Evolutionary conservation across 2,113 vertebrate species (phyloP).

Genomic region (Notarius lentiginosus): DNA sequence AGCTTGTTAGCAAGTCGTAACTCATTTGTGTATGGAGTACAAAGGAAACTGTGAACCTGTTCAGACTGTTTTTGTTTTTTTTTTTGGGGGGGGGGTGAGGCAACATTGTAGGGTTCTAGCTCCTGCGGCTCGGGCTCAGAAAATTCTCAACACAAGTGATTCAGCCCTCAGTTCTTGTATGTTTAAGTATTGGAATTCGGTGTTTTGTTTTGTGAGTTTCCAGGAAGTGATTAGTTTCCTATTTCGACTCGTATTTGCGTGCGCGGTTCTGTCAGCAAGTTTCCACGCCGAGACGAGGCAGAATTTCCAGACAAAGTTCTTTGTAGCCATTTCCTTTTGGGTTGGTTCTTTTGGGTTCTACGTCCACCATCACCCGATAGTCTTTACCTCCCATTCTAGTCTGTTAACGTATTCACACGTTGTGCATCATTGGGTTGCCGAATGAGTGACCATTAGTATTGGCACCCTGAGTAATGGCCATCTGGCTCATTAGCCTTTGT

Average conservation of each 20-base stretch:
- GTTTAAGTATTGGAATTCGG: not conserved
- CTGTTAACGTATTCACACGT: not conserved
- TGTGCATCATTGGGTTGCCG: not conserved
- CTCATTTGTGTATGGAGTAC: not conserved
- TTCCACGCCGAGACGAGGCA: not conserved
- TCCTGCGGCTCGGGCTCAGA: not conserved
- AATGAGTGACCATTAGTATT: not conserved
- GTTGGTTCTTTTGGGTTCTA: not conserved
- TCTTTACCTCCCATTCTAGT: not conserved
- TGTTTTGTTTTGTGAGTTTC: not conserved
- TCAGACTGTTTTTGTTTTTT: not conserved
- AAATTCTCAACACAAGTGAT: not conserved
- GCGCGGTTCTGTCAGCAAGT: not conserved
- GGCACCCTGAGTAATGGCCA: not conserved
- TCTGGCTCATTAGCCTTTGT: not conserved
- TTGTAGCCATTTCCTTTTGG: not conserved
- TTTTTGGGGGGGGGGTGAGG: no score
- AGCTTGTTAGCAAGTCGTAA: not conserved
- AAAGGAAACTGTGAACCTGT: not conserved
- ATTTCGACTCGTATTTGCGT: not conserved
- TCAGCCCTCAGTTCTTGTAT: not conserved
- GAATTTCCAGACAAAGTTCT: not conserved
- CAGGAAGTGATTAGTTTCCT: not conserved
- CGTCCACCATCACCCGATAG: no score
- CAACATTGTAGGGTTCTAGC: not conserved